phyloP scores from a whole-genome alignment of 2,888 invertebrate species.

The Rhagonycha lutea region DNA sequence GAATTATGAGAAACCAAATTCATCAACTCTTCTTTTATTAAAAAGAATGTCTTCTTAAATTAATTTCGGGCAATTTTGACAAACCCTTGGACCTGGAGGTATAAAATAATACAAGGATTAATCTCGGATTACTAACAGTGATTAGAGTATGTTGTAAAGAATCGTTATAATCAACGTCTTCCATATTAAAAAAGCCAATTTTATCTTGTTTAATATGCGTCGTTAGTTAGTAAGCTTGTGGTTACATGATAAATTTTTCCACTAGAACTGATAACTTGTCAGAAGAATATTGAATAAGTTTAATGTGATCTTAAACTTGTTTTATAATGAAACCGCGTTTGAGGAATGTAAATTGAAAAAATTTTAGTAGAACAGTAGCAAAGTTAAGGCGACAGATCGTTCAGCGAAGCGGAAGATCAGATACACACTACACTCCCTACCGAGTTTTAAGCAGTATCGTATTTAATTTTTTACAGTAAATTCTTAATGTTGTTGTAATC shows the following conservation, averaged over 20 bases:
- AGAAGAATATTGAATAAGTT: slow-evolving; percentile 33
- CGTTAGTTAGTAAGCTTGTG: background rate
- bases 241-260: slow-evolving; percentile 27
- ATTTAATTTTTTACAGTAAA: slow-evolving; percentile 18
- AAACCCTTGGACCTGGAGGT: background rate
- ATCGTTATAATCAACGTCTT: background rate
- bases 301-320: slow-evolving; percentile 39
- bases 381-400: slow-evolving; percentile 50
- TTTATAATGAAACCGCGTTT: slow-evolving; percentile 47
- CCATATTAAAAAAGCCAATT: background rate
- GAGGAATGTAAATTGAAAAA: slow-evolving; percentile 51
- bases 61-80: background rate
- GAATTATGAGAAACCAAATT: background rate
- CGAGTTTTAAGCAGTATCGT: slow-evolving; percentile 39
- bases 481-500: background rate
- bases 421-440: slow-evolving; percentile 44
- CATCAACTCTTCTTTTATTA: background rate
- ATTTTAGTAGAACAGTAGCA: slow-evolving; percentile 51
- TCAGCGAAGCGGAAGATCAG: slow-evolving; percentile 51
- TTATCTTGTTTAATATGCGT: background rate
- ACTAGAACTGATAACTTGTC: slow-evolving; percentile 23
- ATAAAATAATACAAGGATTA: background rate
- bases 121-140: background rate
- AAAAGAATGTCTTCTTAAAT: background rate
- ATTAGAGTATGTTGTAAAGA: background rate